Evolutionary conservation across 2,888 invertebrate species (phyloP), one percentile per base, ranked within the genome.

Genomic region (Xanthia togata): DNA sequence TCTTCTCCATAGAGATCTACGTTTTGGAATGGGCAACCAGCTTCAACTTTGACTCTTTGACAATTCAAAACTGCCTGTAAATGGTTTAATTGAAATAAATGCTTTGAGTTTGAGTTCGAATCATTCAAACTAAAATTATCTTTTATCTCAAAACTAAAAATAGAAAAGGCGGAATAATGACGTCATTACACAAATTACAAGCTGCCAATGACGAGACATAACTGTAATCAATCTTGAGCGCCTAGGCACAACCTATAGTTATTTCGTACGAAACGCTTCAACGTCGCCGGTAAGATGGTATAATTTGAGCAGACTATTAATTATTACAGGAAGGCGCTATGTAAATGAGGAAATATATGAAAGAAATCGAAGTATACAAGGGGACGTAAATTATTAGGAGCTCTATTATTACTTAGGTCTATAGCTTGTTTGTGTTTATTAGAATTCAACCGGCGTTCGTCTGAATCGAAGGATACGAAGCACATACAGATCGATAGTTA

Each of bases 251-350:
- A 79, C 74, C 57, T 70, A 75, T 74, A 70, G 83, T 85, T 64
- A 85, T 82, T 75, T 74, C 50, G 47, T 85, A 79, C 38, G 62
- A 57, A 79, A 76, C 69, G 73, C 60, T 78, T 64, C 70, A 85
- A 69, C 83, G 70, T 76, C 50, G 50, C 26, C 23, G 67, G 59
- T 68, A 74, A 71, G 73, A 70, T 78, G 73, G 59, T 82, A 80
- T 79, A 72, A 84, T 85, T 85, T 74, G 76, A 85, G 63, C 71
- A 59, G 78, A 85, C 76, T 83, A 85, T 79, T 73, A 84, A 84
- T 77, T 83, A 84, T 77, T 83, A 79, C 72, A 63, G 26, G 50
- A 78, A 74, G 73, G 72, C 76, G 64, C 76, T 82, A 85, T 76
- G 76, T 82, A 76, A 85, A 85, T 78, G 69, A 76, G 74, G 62